phyloP scores from a whole-genome alignment of 1,140 invertebrate species.

The Panagrolaimus sp. region DNA sequence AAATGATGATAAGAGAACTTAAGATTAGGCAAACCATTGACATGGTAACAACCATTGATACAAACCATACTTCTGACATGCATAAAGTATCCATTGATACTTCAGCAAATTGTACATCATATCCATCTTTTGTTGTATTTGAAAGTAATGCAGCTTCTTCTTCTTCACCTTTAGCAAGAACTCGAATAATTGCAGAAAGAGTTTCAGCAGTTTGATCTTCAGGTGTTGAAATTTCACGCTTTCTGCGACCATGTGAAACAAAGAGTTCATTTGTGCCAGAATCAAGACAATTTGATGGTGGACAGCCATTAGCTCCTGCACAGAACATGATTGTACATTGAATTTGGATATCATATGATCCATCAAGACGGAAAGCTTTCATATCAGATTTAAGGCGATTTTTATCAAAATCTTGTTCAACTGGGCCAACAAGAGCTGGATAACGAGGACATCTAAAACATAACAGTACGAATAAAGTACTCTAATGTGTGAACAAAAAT shows the following conservation, averaged over 20 bases:
- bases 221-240: slow-evolving; percentile 33
- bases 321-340: slow-evolving; percentile 58
- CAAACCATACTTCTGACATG: slow-evolving; percentile 53
- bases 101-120: slow-evolving; percentile 1
- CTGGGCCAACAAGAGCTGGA: slow-evolving; percentile 56
- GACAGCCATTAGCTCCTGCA: slow-evolving; percentile 57
- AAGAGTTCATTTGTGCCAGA: slow-evolving; percentile 57
- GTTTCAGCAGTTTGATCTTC: slow-evolving; percentile 44
- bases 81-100: slow-evolving; percentile 30
- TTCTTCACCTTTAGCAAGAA: slow-evolving; percentile 53
- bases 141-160: slow-evolving; percentile 47
- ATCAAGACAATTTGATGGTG: slow-evolving; percentile 57
- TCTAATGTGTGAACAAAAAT: background rate
- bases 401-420: slow-evolving; percentile 58
- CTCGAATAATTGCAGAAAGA: slow-evolving; percentile 55
- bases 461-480: background rate
- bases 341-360: slow-evolving; percentile 57
- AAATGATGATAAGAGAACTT: slow-evolving; percentile 54
- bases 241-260: slow-evolving; percentile 53
- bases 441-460: slow-evolving; percentile 51
- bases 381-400: slow-evolving; percentile 53
- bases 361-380: slow-evolving; percentile 57
- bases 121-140: slow-evolving; percentile 17
- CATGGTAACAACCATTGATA: slow-evolving; percentile 55
- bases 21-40: slow-evolving; percentile 51